phyloP scores from a whole-genome alignment of 2,113 vertebrate species.

The Podiceps cristatus region DNA sequence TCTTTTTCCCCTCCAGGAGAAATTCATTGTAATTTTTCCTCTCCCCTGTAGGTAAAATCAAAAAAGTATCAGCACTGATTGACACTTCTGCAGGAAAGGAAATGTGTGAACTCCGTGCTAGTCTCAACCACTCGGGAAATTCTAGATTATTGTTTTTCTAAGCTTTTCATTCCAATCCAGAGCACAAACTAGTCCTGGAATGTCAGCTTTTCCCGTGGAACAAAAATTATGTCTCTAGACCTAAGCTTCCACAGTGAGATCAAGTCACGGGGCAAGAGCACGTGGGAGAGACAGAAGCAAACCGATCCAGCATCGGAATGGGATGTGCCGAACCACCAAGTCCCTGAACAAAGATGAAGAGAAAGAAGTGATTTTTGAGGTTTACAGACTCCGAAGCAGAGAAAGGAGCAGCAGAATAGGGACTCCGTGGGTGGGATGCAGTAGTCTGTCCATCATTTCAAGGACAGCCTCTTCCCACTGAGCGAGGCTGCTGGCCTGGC shows the following conservation, averaged over 20 bases:
- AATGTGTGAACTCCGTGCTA: not conserved
- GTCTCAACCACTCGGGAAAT: not conserved
- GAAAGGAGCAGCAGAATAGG: not conserved
- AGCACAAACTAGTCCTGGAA: not conserved
- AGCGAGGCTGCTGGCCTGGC: not conserved
- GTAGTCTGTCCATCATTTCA: not conserved
- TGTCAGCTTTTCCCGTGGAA: not conserved
- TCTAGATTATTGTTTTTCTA: not conserved
- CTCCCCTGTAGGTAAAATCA: not conserved
- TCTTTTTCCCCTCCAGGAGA: not conserved
- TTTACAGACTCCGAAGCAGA: not conserved
- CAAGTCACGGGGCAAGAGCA: not conserved
- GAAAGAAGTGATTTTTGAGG: not conserved
- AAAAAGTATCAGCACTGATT: not conserved
- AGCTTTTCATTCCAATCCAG: not conserved
- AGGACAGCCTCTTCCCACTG: not conserved
- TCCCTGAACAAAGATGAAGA: not conserved
- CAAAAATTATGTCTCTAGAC: slow-evolving; percentile 10
- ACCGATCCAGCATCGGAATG: not conserved
- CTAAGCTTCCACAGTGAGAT: not conserved
- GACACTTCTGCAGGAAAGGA: not conserved
- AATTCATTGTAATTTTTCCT: not conserved
- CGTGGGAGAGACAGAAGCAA: not conserved
- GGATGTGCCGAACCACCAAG: not conserved
- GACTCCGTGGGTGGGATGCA: not conserved